These are phyloP conservation scores for Platichthys stellatus DNA, from an alignment of 2,113 vertebrate species.

Conservation along the genomic window DNA sequence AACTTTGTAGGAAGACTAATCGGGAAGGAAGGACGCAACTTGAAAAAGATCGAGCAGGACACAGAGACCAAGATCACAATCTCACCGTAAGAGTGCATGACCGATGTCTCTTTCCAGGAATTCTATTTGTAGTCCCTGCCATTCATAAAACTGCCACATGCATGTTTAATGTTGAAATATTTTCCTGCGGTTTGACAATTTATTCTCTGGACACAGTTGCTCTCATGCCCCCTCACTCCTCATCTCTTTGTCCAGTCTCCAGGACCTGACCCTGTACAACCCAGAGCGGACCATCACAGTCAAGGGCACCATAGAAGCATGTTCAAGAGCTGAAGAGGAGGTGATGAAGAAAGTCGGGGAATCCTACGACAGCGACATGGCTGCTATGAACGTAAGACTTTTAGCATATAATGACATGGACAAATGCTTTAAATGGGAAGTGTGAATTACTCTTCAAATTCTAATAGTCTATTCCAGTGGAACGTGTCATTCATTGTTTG, in stretches of 20 bases:
- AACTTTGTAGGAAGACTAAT: conserved; percentile 98
- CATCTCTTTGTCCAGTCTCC: conserved; percentile 82
- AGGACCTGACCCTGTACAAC: conserved; percentile 97
- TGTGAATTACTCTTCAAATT: neutral
- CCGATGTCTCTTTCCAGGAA: neutral
- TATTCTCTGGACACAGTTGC: neutral
- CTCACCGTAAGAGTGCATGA: conserved; percentile 88
- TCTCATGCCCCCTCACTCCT: neutral
- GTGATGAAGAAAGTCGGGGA: conserved; percentile 99
- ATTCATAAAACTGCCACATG: neutral
- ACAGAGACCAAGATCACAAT: conserved; percentile 99
- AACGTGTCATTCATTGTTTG: neutral
- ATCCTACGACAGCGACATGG: conserved; percentile 96
- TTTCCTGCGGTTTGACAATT: neutral
- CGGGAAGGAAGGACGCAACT: conserved; percentile 97
- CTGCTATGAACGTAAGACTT: conserved; percentile 95
- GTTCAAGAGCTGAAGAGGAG: conserved; percentile 92
- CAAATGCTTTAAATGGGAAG: neutral
- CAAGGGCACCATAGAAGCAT: conserved; percentile 91
- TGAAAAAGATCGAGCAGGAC: conserved; percentile 98
- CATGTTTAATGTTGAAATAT: neutral
- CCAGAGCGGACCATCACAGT: conserved; percentile 97
- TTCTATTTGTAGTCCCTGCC: neutral
- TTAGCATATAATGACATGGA: neutral
- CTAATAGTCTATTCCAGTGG: neutral